Conservation (phyloP, 2,113 vertebrate genomes). For the Calidris pygmaea region DNA sequence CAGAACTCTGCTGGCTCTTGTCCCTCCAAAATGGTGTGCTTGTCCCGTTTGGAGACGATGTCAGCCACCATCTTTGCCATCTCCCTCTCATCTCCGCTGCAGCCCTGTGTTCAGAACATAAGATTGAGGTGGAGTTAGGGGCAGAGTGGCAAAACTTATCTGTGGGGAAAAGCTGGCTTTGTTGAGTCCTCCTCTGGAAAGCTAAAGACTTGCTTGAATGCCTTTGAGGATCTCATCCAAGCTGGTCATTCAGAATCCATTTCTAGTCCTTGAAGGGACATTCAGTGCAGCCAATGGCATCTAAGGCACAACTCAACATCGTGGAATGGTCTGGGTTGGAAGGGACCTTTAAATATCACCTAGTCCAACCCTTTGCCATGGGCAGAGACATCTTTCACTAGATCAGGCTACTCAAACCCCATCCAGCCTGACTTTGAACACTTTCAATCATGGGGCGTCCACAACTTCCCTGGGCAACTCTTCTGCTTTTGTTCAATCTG, state of each 20-base stretch:
- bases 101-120: constrained; percentile 75
- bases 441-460: not conserved
- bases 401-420: not conserved
- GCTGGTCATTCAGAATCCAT: not conserved
- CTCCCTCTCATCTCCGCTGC: constrained; percentile 88
- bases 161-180: not conserved
- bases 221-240: not conserved
- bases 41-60: constrained; percentile 82
- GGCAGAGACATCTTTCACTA: not conserved
- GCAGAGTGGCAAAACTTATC: not conserved
- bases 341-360: not conserved
- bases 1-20: constrained; percentile 91
- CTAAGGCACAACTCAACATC: not conserved
- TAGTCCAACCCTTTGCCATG: not conserved
- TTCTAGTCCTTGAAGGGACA: not conserved
- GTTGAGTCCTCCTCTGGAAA: not conserved
- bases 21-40: constrained; percentile 85
- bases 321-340: not conserved
- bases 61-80: constrained; percentile 85
- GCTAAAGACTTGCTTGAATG: not conserved
- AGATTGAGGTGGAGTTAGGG: not conserved
- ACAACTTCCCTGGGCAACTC: not conserved
- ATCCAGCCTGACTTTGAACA: not conserved
- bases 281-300: not conserved
- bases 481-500: not conserved